Conservation (phyloP, 2,888 invertebrate species). For the Furcula furcula region DNA sequence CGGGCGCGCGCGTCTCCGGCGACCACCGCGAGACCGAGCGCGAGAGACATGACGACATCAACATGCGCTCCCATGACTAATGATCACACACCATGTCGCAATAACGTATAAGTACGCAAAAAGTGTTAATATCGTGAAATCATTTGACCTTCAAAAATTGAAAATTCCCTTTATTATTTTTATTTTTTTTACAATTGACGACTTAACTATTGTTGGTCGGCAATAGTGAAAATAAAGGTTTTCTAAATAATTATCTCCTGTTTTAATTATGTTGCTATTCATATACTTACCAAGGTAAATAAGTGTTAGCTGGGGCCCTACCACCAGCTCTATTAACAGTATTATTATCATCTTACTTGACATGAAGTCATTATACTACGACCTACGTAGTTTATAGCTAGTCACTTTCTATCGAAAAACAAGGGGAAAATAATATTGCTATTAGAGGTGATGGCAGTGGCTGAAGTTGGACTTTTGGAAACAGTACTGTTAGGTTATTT, state of each 20-base stretch:
- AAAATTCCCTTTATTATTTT: conserved; percentile 69
- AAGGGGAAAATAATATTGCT: too few species aligned
- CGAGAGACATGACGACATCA: conserved; percentile 72
- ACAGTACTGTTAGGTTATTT: too few species aligned
- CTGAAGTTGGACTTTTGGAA: too few species aligned
- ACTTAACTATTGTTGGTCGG: conserved; percentile 71
- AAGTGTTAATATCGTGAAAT: conserved; percentile 35
- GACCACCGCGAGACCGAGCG: conserved; percentile 71
- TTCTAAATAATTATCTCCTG: conserved; percentile 32
- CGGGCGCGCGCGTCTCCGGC: conserved; percentile 69
- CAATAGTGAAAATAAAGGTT: conserved; percentile 70
- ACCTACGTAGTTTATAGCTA: too few species aligned
- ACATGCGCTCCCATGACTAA: conserved; percentile 67
- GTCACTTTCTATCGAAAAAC: too few species aligned
- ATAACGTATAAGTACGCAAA: conserved; percentile 41
- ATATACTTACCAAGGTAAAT: too few species aligned
- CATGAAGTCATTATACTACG: too few species aligned
- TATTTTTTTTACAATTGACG: conserved; percentile 73
- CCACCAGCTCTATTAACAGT: too few species aligned
- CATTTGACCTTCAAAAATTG: conserved; percentile 60
- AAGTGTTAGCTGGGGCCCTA: too few species aligned
- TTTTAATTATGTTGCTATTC: not conserved
- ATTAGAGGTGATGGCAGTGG: too few species aligned
- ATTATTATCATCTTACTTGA: too few species aligned
- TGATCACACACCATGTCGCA: conserved; percentile 27